Percentiles rank a stretch among this genome's conserved stretches.
Evolutionary conservation across 2,888 invertebrate species (phyloP).

Genomic region (Papilio protenor): DNA sequence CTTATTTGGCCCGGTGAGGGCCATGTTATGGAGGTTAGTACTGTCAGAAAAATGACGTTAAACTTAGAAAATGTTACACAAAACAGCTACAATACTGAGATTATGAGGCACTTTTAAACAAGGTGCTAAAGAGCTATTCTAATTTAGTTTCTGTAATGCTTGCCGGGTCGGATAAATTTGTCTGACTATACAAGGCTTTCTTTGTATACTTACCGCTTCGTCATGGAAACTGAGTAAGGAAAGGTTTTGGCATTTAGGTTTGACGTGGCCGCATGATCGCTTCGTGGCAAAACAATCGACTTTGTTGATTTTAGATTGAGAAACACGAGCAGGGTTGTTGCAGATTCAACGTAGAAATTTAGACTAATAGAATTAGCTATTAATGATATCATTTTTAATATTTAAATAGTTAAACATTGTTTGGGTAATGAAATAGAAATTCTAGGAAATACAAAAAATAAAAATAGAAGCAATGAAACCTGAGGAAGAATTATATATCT

Average conservation of each 20-base stretch:
- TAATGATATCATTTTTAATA: background rate
- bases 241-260: conserved; percentile 41
- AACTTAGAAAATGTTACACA: background rate
- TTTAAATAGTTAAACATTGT: background rate
- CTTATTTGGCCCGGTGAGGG: background rate
- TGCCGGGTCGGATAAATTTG: background rate
- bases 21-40: background rate
- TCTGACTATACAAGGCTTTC: conserved; percentile 25
- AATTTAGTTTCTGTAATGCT: background rate
- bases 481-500: too few species aligned
- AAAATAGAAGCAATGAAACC: too few species aligned
- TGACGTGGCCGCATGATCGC: conserved; percentile 27
- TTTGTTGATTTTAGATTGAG: conserved; percentile 21
- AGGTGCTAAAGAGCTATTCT: background rate
- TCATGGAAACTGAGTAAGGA: conserved; percentile 25
- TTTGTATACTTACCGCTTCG: conserved; percentile 34
- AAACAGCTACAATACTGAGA: background rate
- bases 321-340: conserved; percentile 12
- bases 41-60: background rate
- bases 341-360: background rate
- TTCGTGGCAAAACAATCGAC: conserved; percentile 34
- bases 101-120: background rate
- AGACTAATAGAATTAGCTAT: background rate
- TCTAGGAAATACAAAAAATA: background rate
- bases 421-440: background rate